Evolutionary conservation across 2,797 vertebrate genomes (phyloP), one percentile per base, ranked within the genome.

Genomic region (Anguilla obscura): DNA sequence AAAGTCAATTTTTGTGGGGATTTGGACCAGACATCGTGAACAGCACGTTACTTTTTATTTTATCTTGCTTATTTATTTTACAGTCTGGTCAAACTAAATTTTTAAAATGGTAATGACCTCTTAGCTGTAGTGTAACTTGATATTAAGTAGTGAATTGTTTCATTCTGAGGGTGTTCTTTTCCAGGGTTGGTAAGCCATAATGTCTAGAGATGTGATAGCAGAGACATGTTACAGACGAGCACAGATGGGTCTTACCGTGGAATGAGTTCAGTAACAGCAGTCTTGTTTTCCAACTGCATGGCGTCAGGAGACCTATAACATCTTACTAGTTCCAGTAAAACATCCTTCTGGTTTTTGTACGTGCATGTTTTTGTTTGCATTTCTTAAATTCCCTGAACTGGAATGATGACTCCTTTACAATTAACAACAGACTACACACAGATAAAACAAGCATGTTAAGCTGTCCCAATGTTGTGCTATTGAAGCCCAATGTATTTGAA

Each of bases 271-370:
- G 88, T 89, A 86, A 85, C 33, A 21, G 18, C 52, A 87, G 89
- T 76, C 88, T 89, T 87, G 84, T 92, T 93, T 93, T 91, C 88
- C 92, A 93, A 91, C 82, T 18, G 74, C 84, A 69, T 80, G 0
- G 85, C 86, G 87, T 94, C 93, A 92, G 90, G 90, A 92, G 92
- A 90, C 86, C 86, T 90, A 87, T 90, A 93, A 91, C 92, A 88
- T 92, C 89, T 90, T 92, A 92, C 91, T 33, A 40, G 86, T 89
- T 89, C 90, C 92, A 92, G 85, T 93, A 90, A 94, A 93, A 89
- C 92, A 93, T 92, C 88, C 88, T 91, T 92, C 90, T 93, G 93
- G 76, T 92, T 93, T 92, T 40, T 94, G 90, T 92, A 86, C 45
- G n/a, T 85, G 71, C 30, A 56, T 87, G 88, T 91, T 92, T 93